phyloP scores from a whole-genome alignment of 1,140 invertebrate species.

The Lethocerus indicus region DNA sequence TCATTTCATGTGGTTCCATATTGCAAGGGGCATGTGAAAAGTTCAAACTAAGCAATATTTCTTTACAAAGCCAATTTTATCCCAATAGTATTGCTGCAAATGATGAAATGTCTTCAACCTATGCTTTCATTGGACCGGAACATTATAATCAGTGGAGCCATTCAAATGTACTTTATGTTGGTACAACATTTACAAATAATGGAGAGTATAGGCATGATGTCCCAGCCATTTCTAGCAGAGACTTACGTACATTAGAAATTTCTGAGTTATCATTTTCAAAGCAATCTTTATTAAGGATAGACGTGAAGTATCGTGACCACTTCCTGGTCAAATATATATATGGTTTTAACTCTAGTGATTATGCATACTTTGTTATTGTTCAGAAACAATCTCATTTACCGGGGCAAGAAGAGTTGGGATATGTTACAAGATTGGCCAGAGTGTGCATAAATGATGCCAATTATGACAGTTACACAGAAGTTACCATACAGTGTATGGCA shows the following conservation, averaged over 20 bases:
- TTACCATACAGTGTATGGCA: constrained; percentile 70
- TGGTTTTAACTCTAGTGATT: constrained; percentile 86
- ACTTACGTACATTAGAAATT: constrained; percentile 56
- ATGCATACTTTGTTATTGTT: constrained; percentile 88
- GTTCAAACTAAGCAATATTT: constrained; percentile 69
- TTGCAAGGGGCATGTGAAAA: constrained; percentile 76
- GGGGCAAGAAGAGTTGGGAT: constrained; percentile 72
- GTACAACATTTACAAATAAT: constrained; percentile 82
- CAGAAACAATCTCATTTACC: constrained; percentile 83
- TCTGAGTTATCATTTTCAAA: constrained; percentile 73
- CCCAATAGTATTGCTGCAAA: constrained; percentile 74
- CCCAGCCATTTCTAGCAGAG: constrained; percentile 76
- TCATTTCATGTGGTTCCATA: constrained; percentile 79
- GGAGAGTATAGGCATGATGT: constrained; percentile 88
- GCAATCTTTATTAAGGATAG: constrained; percentile 74
- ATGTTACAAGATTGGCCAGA: constrained; percentile 73
- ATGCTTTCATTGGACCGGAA: constrained; percentile 86
- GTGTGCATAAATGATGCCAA: constrained; percentile 87
- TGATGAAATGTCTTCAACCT: constrained; percentile 78
- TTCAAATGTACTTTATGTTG: constrained; percentile 79
- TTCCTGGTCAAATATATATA: constrained; percentile 90
- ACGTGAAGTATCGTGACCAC: constrained; percentile 87
- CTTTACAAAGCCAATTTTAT: constrained; percentile 51
- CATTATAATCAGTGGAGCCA: constrained; percentile 54
- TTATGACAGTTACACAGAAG: constrained; percentile 90